Evolutionary conservation across 1,140 invertebrate species (phyloP), one percentile per base, ranked within the genome.

Genomic region (Thaumetopoea pityocampa): DNA sequence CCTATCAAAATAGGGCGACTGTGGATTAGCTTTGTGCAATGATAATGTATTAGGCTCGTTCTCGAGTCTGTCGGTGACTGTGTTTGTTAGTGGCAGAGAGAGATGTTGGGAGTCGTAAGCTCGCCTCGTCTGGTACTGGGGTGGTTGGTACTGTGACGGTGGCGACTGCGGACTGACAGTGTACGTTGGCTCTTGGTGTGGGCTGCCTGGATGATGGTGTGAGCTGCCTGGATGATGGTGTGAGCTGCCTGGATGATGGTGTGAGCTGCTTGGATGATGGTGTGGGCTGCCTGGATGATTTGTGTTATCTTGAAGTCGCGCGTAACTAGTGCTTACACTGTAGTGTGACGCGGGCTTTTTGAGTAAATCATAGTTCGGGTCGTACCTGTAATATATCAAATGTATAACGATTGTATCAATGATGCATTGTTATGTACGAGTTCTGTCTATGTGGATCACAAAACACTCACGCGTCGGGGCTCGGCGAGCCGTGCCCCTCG

Each of bases 401-500:
- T n/a, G n/a, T n/a, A n/a, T n/a, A n/a, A n/a, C n/a, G n/a, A n/a
- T n/a, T n/a, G n/a, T n/a, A n/a, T n/a, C n/a, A n/a, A n/a, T n/a
- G n/a, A n/a, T n/a, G n/a, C n/a, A n/a, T n/a, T n/a, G n/a, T n/a
- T n/a, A n/a, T n/a, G n/a, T n/a, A n/a, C n/a, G n/a, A n/a, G n/a
- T n/a, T n/a, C n/a, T n/a, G n/a, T n/a, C n/a, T n/a, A n/a, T n/a
- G n/a, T n/a, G n/a, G n/a, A n/a, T n/a, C n/a, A n/a, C n/a, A 7
- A 1, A 14, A 17, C 16, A 38, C 77, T 69, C 78, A 83, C 62
- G 88, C 85, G 35, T 90, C 89, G 5, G 89, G 88, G 44, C 91
- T 91, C 0, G 92, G 91, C 0, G 91, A 92, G 20, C 89, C 90
- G 54, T 92, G 92, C 12, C 89, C 89, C 45, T 93, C 92, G 20